Evolutionary conservation across 2,888 invertebrate species (phyloP), one percentile per base, ranked within the genome.

Genomic region (Electrophaes corylata): DNA sequence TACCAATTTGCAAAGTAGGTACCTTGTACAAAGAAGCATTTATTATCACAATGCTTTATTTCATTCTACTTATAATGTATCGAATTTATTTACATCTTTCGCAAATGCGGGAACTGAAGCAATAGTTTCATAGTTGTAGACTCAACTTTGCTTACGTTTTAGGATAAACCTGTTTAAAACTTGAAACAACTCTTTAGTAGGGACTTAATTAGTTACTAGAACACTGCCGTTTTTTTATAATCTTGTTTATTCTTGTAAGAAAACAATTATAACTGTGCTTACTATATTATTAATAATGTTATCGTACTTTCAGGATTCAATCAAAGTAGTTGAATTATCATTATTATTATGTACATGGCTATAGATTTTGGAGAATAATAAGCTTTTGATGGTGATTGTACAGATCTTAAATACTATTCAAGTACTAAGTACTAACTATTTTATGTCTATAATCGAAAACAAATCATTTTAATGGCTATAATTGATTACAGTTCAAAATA

Each of bases 221-320:
- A 8, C 56, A 57, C 51, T 51, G 57, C 47, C 57, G 26, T 57
- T 57, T 43, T 44, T 23, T 23, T 23, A 23, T 23, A 10, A 29
- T 29, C 26, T 29, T 29, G 26, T 10, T 5, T 29, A 29, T 10
- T 2, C 26, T 10, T 29, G 26, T 29, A 29, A 29, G 10, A 29
- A 29, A 10, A 29, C 10, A 29, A 10, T 10, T 10, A 29, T 29
- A 10, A 29, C 10, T 16, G 37, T 37, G 8, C 8, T 16, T 37
- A 16, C 2, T 8, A 37, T 16, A 16, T 29, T 29, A 29, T n/a
- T n/a, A n/a, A n/a, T n/a, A n/a, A n/a, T n/a, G n/a, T n/a, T n/a
- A n/a, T n/a, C n/a, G n/a, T n/a, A n/a, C n/a, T n/a, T n/a, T n/a
- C n/a, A n/a, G n/a, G n/a, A n/a, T n/a, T n/a, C n/a, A n/a, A n/a